Evolutionary conservation across 2,888 invertebrate species (phyloP), one percentile per base, ranked within the genome.

Genomic region (Sminthurides aquaticus): DNA sequence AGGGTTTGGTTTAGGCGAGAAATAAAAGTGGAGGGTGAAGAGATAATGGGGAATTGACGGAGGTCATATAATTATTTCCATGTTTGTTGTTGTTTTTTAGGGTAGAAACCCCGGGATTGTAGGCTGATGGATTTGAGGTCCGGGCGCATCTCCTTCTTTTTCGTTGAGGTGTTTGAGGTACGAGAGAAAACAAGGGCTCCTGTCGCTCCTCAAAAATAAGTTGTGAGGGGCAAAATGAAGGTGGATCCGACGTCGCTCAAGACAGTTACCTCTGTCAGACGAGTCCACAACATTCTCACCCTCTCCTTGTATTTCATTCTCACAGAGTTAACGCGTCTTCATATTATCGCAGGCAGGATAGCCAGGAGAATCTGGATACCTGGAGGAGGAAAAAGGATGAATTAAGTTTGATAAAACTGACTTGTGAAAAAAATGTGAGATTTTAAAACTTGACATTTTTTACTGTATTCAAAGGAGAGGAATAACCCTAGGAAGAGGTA

Each of bases 181-280:
- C 43, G 56, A 20, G n/a, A 34, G 56, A 48, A 57, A 62, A 57
- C 57, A 57, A 62, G 56, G 57, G 62, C 34, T 34, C 18, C 25
- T 62, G 62, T 34, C 56, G 29, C 28, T 62, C 49, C 56, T 62
- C 56, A 15, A 34, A 34, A 34, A 34, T 57, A 57, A 62, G 62
- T 57, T 49, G 62, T 57, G 57, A 62, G 49, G 24, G 29, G 62
- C 49, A 57, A 56, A 62, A 56, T 56, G 28, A 57, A 62, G 62
- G 62, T 62, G 62, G 62, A 62, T 62, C 62, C 49, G 49, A 57
- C 25, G 26, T 61, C 55, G 15, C n/a, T 8, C 48, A 5, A 3
- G 57, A 57, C 57, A 62, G 29, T 62, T 34, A 34, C 43, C 43
- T 5, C 43, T 34, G 43, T 34, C 43, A 34, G 15, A 34, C 43